Evolutionary conservation across 2,888 invertebrate genomes (phyloP).

Genomic region (Steinernema carpocapsae): DNA sequence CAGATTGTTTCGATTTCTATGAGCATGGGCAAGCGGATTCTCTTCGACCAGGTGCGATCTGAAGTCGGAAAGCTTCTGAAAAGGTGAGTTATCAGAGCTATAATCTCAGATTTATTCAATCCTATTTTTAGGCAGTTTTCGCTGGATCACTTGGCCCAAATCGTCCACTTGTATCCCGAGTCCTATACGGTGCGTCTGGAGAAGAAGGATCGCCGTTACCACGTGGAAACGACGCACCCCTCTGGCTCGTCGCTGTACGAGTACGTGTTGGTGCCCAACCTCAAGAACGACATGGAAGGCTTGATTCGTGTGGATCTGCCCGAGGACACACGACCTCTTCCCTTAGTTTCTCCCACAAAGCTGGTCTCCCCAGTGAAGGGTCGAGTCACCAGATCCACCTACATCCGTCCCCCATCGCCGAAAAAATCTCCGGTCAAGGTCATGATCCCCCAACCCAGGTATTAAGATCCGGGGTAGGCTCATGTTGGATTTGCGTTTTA

Average conservation of each 20-base stretch:
- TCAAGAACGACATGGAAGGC: conserved; percentile 19
- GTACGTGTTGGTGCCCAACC: conserved; percentile 1
- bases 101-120: neutral
- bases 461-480: neutral
- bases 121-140: neutral
- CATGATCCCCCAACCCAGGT: conserved; percentile 13
- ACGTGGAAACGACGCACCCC: neutral
- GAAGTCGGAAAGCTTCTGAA: conserved; percentile 1
- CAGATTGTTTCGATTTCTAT: conserved; percentile 13
- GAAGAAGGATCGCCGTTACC: neutral
- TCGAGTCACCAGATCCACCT: no score
- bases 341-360: conserved; percentile 14
- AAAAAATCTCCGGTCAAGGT: neutral
- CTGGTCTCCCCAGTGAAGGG: conserved; percentile 5
- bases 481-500: neutral
- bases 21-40: conserved; percentile 19
- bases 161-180: conserved; percentile 4
- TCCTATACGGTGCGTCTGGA: conserved; percentile 10
- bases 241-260: neutral
- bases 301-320: neutral
- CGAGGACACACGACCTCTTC: conserved; percentile 4
- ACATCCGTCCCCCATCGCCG: neutral
- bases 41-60: neutral
- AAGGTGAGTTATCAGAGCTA: neutral
- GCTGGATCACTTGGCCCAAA: conserved; percentile 1